A percentile compares a stretch with the other conserved stretches of the same genome.
These are phyloP conservation scores for Synanthedon andrenaeformis DNA, from an alignment of 2,888 invertebrate genomes.

Conservation along the genomic window DNA sequence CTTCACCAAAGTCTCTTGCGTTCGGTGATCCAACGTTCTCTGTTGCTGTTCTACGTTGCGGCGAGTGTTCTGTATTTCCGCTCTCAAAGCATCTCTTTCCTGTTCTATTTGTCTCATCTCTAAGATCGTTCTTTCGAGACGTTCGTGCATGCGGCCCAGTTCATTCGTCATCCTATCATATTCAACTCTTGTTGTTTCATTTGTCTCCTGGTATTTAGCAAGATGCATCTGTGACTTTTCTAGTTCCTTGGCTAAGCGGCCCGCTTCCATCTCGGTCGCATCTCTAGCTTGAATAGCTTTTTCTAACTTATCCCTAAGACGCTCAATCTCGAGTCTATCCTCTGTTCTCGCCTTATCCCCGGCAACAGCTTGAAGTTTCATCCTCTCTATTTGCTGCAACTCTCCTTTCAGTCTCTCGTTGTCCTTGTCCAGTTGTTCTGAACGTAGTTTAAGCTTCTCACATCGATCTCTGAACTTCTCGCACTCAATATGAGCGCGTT, in stretches of 20 bases:
- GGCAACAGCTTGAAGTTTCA: constrained; percentile 76
- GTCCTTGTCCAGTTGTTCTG: constrained; percentile 76
- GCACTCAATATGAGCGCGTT: constrained; percentile 87
- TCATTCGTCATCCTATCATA: constrained; percentile 88
- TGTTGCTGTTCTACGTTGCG: constrained; percentile 75
- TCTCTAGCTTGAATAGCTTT: constrained; percentile 86
- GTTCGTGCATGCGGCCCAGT: constrained; percentile 83
- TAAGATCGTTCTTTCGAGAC: constrained; percentile 78
- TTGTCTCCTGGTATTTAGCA: constrained; percentile 85
- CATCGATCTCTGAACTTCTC: constrained; percentile 89
- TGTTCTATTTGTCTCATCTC: constrained; percentile 79
- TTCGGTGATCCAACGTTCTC: constrained; percentile 74
- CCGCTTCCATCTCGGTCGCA: constrained; percentile 87
- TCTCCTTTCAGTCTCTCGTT: constrained; percentile 62
- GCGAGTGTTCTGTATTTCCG: constrained; percentile 76
- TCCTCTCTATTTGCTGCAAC: constrained; percentile 78
- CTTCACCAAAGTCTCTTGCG: constrained; percentile 79
- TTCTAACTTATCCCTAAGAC: constrained; percentile 86
- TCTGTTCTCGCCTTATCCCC: constrained; percentile 75
- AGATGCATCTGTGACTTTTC: constrained; percentile 88
- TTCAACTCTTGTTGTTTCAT: constrained; percentile 85
- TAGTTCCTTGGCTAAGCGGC: constrained; percentile 84
- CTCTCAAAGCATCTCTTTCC: constrained; percentile 78
- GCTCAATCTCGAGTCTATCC: constrained; percentile 83
- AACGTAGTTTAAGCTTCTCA: constrained; percentile 82